phyloP scores from a whole-genome alignment of 2,113 vertebrate genomes.

The Pelecanus crispus region DNA sequence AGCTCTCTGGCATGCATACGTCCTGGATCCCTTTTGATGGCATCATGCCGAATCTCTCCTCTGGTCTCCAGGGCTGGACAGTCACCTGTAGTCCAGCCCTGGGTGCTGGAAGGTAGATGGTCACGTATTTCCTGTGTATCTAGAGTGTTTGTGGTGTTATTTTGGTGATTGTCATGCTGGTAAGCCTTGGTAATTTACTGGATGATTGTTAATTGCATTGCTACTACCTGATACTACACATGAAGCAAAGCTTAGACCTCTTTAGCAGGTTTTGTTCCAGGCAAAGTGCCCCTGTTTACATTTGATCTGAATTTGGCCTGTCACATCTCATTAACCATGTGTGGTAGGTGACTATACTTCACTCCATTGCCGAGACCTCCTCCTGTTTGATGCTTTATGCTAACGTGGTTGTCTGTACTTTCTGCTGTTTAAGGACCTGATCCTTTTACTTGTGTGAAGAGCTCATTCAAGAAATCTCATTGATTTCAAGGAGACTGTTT shows the following conservation, averaged over 20 bases:
- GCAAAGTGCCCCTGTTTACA: background rate
- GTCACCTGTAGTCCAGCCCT: background rate
- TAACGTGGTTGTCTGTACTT: background rate
- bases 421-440: constrained; percentile 24
- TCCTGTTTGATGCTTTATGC: background rate
- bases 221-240: background rate
- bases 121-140: background rate
- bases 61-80: background rate
- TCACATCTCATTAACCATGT: background rate
- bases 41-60: background rate
- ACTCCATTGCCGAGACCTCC: background rate
- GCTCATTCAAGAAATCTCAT: constrained; percentile 34
- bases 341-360: background rate
- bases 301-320: constrained; percentile 14
- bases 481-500: constrained; percentile 37
- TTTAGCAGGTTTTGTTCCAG: constrained; percentile 9
- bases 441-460: constrained; percentile 42
- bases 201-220: background rate
- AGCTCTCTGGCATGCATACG: fast-evolving
- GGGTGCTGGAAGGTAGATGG: background rate
- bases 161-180: background rate
- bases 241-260: background rate
- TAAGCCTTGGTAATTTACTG: background rate
- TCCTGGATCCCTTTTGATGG: background rate
- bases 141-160: background rate